These are phyloP conservation scores for Hedychridium roseum DNA, from an alignment of 2,888 invertebrate species.

Conservation along the genomic window DNA sequence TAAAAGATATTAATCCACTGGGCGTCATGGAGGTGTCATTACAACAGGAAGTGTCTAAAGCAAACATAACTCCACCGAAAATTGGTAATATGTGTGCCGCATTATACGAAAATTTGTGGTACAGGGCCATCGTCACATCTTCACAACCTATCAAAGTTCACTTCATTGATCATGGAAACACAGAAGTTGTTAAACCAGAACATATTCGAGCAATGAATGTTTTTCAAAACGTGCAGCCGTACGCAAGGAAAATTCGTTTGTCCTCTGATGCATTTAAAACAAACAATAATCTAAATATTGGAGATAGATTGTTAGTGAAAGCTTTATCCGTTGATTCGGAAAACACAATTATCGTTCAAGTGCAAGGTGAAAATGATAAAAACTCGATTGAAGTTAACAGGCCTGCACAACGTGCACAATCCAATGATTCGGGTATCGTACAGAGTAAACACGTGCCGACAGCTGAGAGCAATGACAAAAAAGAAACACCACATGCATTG, in stretches of 20 bases:
- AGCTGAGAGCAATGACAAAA: too few species aligned
- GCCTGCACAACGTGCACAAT: background rate
- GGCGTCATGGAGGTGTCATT: constrained; percentile 30
- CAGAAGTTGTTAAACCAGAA: constrained; percentile 15
- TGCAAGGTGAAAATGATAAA: constrained; percentile 7
- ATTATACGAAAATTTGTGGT: constrained; percentile 37
- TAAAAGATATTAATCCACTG: constrained; percentile 21
- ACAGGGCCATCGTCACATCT: constrained; percentile 37
- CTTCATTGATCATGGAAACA: constrained; percentile 48
- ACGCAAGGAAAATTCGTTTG: constrained; percentile 32
- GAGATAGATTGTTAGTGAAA: constrained; percentile 33
- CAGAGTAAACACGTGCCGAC: too few species aligned
- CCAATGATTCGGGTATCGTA: too few species aligned
- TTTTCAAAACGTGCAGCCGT: constrained; percentile 17
- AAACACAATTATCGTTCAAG: constrained; percentile 22
- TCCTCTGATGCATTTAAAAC: constrained; percentile 3
- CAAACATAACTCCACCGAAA: constrained; percentile 17
- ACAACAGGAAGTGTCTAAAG: constrained; percentile 6
- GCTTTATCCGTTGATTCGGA: constrained; percentile 14
- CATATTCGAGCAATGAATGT: constrained; percentile 35
- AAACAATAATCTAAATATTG: constrained; percentile 15
- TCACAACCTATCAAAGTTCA: constrained; percentile 35
- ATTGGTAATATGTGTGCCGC: constrained; percentile 38
- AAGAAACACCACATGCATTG: too few species aligned
- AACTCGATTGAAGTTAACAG: background rate